phyloP scores from a whole-genome alignment of 2,113 vertebrate species.

The Chaetodon trifascialis region DNA sequence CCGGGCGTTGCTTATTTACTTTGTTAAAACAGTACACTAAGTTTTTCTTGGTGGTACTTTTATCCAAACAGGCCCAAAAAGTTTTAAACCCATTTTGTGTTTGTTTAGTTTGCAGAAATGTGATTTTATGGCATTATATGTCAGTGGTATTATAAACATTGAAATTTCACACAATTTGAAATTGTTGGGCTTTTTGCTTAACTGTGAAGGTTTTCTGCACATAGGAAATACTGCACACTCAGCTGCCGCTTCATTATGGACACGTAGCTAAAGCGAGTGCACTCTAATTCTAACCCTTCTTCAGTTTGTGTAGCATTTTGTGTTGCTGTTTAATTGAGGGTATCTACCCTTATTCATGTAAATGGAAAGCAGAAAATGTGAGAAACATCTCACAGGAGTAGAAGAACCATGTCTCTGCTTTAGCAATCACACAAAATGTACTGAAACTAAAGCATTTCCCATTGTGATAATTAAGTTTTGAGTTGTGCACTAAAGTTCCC shows the following conservation, averaged over 20 bases:
- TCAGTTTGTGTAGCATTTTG: too few relatives aligned
- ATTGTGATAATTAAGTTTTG: too few relatives aligned
- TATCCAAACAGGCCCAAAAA: background rate
- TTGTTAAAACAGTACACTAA: background rate
- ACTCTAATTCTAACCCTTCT: too few relatives aligned
- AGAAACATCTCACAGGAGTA: too few relatives aligned
- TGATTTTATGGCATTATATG: background rate
- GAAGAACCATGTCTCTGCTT: too few relatives aligned
- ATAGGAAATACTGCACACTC: background rate
- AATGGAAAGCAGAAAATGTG: too few relatives aligned
- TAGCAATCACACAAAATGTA: too few relatives aligned
- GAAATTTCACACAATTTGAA: background rate
- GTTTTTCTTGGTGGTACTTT: background rate
- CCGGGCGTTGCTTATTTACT: slow-evolving; percentile 10
- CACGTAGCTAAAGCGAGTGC: too few relatives aligned
- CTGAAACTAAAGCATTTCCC: too few relatives aligned
- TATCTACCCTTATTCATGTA: too few relatives aligned
- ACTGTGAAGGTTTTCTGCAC: background rate
- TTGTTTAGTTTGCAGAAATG: background rate
- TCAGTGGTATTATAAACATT: background rate
- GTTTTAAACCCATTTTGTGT: background rate
- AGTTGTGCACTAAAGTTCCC: too few relatives aligned
- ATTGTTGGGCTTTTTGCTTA: background rate
- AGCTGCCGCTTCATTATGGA: background rate
- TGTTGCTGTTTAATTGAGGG: too few relatives aligned